Conservation (phyloP, 2,113 vertebrate species). For the Grammomys surdaster region DNA sequence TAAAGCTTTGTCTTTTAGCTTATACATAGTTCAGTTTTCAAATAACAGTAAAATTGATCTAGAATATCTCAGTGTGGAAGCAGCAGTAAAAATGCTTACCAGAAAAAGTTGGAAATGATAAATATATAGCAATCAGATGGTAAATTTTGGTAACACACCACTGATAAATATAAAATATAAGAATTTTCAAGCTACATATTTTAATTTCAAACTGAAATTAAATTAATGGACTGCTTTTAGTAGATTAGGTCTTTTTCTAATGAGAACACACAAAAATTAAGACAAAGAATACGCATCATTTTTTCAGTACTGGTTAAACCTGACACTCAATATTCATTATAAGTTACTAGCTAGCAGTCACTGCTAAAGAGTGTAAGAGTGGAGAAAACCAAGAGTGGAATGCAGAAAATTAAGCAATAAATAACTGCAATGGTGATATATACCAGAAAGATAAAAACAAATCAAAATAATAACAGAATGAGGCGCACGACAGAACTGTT, state of each 20-base stretch:
- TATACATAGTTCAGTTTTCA: constrained; percentile 12
- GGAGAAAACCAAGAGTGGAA: constrained; percentile 7
- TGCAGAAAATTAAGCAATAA: constrained; percentile 30
- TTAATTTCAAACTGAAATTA: constrained; percentile 56
- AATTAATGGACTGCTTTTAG: constrained; percentile 27
- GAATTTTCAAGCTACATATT: constrained; percentile 20
- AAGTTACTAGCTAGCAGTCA: not conserved
- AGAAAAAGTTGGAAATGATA: constrained; percentile 22
- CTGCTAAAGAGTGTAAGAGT: constrained; percentile 1
- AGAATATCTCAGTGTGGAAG: constrained; percentile 19
- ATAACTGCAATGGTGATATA: not conserved
- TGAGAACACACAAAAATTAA: constrained; percentile 14
- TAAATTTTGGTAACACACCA: constrained; percentile 39
- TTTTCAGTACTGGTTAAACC: constrained; percentile 38
- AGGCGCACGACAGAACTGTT: not conserved
- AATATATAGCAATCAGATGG: constrained; percentile 29
- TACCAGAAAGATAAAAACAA: not conserved
- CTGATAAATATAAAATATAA: constrained; percentile 30
- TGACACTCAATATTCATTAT: constrained; percentile 8
- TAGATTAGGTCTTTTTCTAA: constrained; percentile 25
- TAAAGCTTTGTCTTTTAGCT: constrained; percentile 42
- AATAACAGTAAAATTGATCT: constrained; percentile 49
- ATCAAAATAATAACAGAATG: not conserved
- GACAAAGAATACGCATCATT: constrained; percentile 37
- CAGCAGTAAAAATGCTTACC: not conserved